Evolutionary conservation across 37 sponge, comb jelly and placozoan genomes (phyloP), one percentile per base, ranked within the genome.

Genomic region (Beroe ovata): DNA sequence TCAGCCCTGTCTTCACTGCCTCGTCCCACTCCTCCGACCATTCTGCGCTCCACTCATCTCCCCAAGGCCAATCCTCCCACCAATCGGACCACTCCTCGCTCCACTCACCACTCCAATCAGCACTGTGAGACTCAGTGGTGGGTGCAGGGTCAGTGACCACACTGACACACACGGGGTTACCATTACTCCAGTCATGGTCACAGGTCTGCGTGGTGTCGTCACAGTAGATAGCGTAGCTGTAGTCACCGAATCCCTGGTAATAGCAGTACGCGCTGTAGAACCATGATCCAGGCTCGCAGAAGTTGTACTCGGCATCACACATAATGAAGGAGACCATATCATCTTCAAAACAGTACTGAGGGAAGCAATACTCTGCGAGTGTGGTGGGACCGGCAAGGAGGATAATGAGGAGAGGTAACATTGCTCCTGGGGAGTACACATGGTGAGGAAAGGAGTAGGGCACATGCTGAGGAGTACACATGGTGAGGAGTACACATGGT

Each of bases 321-420:
- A 25, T 34, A 8, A 66, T 32, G 35, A 18, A 26, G 69, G 35
- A 34, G 54, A 47, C 6, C 4, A 34, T 37, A 37, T 66, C 69
- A 33, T 66, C 25, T 18, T 66, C 30, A 37, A 14, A 66, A 37
- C 69, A 66, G 69, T 66, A 66, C 35, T 66, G 69, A 4, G 69
- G 69, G 69, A 34, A 66, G 36, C 69, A 66, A 37, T 33, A 66
- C 36, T 66, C 69, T 18, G 69, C 2, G 16, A 33, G 2, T 18
- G 69, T 37, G 25, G 1, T 25, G 32, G 35, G 36, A 8, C 18
- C 36, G 11, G 34, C 36, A 2, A 32, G 35, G 1, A 32, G 36
- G 14, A 66, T 4, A 3, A 16, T 1, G 0, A 33, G 8, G 18
- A 66, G 36, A 30, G 34, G 34, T 30, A 66, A 33, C 69, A 66